phyloP scores from a whole-genome alignment of 1,140 invertebrate species.

The Helicorthomorpha holstii region DNA sequence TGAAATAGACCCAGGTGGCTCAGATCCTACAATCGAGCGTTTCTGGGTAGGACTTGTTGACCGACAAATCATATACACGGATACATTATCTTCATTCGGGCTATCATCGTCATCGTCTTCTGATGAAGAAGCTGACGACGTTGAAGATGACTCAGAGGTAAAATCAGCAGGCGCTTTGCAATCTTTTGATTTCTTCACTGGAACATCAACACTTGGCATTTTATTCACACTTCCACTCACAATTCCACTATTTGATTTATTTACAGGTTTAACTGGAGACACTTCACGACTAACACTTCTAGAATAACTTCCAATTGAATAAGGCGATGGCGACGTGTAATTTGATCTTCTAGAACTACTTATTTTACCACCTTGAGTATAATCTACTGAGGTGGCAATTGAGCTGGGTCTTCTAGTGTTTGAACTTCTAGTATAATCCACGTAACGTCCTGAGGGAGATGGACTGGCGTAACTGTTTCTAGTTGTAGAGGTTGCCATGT shows the following conservation, averaged over 20 bases:
- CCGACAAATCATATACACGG: neutral
- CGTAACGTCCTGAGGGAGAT: neutral
- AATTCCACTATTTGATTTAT: neutral
- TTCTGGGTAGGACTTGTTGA: slow-evolving; percentile 1
- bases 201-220: neutral
- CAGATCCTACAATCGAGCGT: neutral
- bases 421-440: neutral
- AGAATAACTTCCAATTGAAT: neutral
- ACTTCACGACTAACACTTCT: slow-evolving; percentile 1
- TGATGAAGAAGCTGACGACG: neutral
- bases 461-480: neutral
- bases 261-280: neutral
- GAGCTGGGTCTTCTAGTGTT: neutral
- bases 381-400: neutral
- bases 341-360: neutral
- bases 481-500: neutral
- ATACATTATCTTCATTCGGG: slow-evolving; percentile 5
- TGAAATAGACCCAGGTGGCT: neutral
- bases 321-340: neutral
- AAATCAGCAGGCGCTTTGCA: slow-evolving; percentile 13
- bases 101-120: slow-evolving; percentile 5
- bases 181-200: neutral
- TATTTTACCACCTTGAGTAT: neutral
- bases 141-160: slow-evolving; percentile 6
- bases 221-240: neutral